Evolutionary conservation across 1,140 invertebrate species (phyloP).

Genomic region (Lamellibrachia luymesi): DNA sequence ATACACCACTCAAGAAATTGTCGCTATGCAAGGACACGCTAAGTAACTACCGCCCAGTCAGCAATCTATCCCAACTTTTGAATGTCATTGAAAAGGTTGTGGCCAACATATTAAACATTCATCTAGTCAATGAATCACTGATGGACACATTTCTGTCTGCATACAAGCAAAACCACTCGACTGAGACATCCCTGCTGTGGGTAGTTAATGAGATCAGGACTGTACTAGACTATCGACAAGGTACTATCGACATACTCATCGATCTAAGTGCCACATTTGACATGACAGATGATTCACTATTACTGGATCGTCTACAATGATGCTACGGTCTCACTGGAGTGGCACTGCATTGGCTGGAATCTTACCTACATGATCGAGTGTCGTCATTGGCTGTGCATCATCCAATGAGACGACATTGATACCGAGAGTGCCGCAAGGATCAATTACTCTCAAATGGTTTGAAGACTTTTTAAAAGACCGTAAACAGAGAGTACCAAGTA

Average conservation of each 20-base stretch:
- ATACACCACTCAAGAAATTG: background rate
- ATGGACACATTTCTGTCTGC: background rate
- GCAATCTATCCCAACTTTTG: background rate
- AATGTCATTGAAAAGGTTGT: background rate
- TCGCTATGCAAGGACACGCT: background rate
- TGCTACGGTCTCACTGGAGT: background rate
- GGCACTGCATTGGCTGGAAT: background rate
- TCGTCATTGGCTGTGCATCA: background rate
- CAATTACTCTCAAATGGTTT: background rate
- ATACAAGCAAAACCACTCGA: background rate
- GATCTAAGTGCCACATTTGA: background rate
- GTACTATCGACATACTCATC: background rate
- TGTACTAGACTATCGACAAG: background rate
- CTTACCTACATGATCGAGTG: background rate
- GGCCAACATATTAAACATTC: background rate
- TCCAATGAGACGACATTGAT: background rate
- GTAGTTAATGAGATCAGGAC: background rate
- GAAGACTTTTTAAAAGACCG: too few species aligned
- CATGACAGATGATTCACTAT: background rate
- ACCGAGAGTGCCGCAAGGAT: background rate
- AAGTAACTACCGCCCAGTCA: background rate
- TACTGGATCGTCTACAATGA: background rate
- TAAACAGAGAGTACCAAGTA: too few species aligned
- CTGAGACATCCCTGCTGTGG: background rate
- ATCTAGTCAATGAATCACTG: background rate